Percentiles rank a stretch among this genome's conserved stretches.
phyloP scores from a whole-genome alignment of 2,888 invertebrate species.

The Eudemis profundana region DNA sequence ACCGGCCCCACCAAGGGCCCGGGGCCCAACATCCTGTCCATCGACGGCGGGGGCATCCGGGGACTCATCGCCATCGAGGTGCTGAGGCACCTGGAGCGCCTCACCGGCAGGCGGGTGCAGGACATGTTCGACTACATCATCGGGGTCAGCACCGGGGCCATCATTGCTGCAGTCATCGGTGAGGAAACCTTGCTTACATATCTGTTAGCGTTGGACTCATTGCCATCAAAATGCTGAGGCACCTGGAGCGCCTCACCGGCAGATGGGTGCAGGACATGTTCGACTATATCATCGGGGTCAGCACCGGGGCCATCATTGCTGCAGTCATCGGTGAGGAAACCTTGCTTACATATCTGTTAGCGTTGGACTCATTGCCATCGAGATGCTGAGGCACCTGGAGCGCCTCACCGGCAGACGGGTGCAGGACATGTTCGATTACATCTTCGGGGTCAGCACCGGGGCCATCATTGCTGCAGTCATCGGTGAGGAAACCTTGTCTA shows the following conservation, averaged over 20 bases:
- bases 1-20: slow-evolving; percentile 87
- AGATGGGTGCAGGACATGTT: slow-evolving; percentile 90
- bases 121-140: slow-evolving; percentile 95
- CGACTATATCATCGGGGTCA: slow-evolving; percentile 94
- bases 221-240: too few species aligned
- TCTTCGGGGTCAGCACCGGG: slow-evolving; percentile 94
- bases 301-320: slow-evolving; percentile 93
- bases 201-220: too few species aligned
- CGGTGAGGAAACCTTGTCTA: slow-evolving; percentile 72
- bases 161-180: slow-evolving; percentile 91
- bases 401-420: slow-evolving; percentile 77
- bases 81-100: slow-evolving; percentile 90
- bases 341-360: too few species aligned
- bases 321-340: slow-evolving; percentile 87
- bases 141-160: slow-evolving; percentile 94
- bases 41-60: slow-evolving; percentile 96
- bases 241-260: slow-evolving; percentile 51
- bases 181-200: slow-evolving; percentile 50
- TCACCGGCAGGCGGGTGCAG: slow-evolving; percentile 88
- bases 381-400: too few species aligned
- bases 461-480: slow-evolving; percentile 91
- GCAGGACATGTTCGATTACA: slow-evolving; percentile 93
- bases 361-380: too few species aligned
- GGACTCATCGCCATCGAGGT: slow-evolving; percentile 95
- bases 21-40: slow-evolving; percentile 92